phyloP scores from a whole-genome alignment of 2,888 invertebrate genomes.

The Taphrorychus bicolor region DNA sequence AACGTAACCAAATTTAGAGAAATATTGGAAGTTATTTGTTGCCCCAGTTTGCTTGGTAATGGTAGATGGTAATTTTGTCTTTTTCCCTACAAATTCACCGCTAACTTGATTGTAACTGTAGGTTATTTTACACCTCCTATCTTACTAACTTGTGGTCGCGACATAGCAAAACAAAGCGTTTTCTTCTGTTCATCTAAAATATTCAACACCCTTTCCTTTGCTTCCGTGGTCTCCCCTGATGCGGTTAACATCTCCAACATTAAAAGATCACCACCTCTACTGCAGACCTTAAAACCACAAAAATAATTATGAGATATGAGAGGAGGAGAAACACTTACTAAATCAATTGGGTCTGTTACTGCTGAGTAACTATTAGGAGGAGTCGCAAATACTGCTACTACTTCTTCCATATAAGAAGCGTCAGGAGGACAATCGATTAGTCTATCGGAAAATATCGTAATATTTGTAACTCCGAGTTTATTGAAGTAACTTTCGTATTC shows the following conservation, averaged over 20 bases:
- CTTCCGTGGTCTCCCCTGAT: conserved; percentile 69
- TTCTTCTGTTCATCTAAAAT: conserved; percentile 78
- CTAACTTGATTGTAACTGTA: too few relatives aligned
- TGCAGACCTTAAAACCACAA: conserved; percentile 65
- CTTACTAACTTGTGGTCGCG: conserved; percentile 76
- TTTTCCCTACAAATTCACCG: too few relatives aligned
- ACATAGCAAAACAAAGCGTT: conserved; percentile 76
- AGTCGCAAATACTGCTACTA: conserved; percentile 73
- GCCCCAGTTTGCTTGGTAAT: too few relatives aligned
- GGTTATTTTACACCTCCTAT: too few relatives aligned
- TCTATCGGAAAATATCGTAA: conserved; percentile 61
- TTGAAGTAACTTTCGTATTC: conserved; percentile 75
- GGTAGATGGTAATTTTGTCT: too few relatives aligned
- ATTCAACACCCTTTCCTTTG: conserved; percentile 67
- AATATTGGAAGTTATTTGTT: too few relatives aligned
- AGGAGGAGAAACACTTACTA: conserved; percentile 63
- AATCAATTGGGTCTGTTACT: conserved; percentile 79
- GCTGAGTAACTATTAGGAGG: conserved; percentile 85
- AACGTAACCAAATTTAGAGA: too few relatives aligned
- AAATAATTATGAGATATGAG: too few relatives aligned
- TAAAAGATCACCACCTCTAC: conserved; percentile 77
- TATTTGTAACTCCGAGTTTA: conserved; percentile 71
- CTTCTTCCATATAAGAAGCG: conserved; percentile 65
- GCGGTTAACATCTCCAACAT: conserved; percentile 79
- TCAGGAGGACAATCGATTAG: conserved; percentile 63